Conservation (phyloP, 2,113 vertebrate genomes). For the Pangasianodon gigas region DNA sequence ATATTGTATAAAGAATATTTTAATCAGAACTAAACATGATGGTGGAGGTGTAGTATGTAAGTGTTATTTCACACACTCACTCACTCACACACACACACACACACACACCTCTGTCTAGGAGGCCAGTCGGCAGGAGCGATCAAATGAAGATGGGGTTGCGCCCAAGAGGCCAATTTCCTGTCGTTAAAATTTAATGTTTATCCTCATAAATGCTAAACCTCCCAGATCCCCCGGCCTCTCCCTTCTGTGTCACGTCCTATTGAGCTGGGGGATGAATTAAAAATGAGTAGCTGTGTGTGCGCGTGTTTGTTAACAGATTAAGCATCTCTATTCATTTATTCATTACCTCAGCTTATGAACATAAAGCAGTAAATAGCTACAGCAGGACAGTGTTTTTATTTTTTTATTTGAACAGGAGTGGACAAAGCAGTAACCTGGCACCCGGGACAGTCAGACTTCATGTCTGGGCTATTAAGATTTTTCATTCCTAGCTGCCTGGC, state of each 20-base stretch:
- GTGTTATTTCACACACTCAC: conserved; percentile 9
- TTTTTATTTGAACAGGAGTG: not conserved
- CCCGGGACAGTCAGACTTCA: not conserved
- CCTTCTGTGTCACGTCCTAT: conserved; percentile 51
- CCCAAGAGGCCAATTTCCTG: conserved; percentile 58
- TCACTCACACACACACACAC: conserved; percentile 23
- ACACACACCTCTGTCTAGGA: conserved; percentile 4
- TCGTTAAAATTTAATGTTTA: conserved; percentile 60
- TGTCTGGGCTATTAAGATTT: not conserved
- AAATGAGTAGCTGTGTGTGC: conserved; percentile 42
- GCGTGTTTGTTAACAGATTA: conserved; percentile 33
- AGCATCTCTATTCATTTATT: conserved; percentile 32
- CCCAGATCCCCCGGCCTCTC: conserved; percentile 42
- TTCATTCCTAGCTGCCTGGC: not conserved
- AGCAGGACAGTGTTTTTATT: not conserved
- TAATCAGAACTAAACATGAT: not conserved
- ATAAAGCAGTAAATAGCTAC: conserved; percentile 20
- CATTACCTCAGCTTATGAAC: conserved; percentile 17
- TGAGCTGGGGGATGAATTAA: conserved; percentile 54
- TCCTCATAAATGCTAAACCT: conserved; percentile 57
- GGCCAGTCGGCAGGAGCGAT: conserved; percentile 39
- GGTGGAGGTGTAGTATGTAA: not conserved
- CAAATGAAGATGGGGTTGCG: conserved; percentile 48
- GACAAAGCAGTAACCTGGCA: not conserved
- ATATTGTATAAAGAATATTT: not conserved